These are phyloP conservation scores for Melieria omissa DNA, from an alignment of 2,888 invertebrate species.

Conservation along the genomic window DNA sequence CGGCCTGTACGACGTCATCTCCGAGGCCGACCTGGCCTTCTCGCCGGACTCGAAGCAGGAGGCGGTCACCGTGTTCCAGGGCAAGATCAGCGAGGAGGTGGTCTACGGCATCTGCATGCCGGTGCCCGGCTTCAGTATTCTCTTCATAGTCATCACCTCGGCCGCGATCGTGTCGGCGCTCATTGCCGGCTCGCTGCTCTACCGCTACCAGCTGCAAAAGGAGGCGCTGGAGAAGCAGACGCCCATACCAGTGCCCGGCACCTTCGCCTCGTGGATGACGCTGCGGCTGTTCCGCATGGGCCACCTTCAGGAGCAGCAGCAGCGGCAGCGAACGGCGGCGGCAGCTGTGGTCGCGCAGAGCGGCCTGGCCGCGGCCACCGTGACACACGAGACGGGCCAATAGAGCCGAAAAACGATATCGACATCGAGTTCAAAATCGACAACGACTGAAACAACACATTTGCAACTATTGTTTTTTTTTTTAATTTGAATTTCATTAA, in stretches of 20 bases:
- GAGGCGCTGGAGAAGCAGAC: conserved; percentile 71
- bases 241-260: conserved; percentile 71
- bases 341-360: conserved; percentile 48
- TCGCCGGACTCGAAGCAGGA: conserved; percentile 83
- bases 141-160: conserved; percentile 87
- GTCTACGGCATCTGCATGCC: conserved; percentile 93
- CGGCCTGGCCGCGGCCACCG: conserved; percentile 45
- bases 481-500: conserved; percentile 7
- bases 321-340: conserved; percentile 53
- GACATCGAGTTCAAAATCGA: conserved; percentile 28
- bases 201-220: conserved; percentile 81
- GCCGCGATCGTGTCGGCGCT: conserved; percentile 89
- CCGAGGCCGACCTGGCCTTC: conserved; percentile 90
- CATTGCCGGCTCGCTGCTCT: conserved; percentile 85
- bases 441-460: conserved; percentile 39
- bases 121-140: conserved; percentile 86
- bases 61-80: conserved; percentile 88
- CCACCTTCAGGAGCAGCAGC: conserved; percentile 58
- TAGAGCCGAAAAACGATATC: conserved; percentile 40
- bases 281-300: conserved; percentile 73
- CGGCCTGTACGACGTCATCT: conserved; percentile 90
- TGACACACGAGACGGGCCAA: conserved; percentile 58
- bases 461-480: conserved; percentile 14
- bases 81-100: conserved; percentile 87
- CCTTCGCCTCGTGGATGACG: conserved; percentile 81